Evolutionary conservation across 1,140 invertebrate species (phyloP).

Genomic region (Octopus sinensis): DNA sequence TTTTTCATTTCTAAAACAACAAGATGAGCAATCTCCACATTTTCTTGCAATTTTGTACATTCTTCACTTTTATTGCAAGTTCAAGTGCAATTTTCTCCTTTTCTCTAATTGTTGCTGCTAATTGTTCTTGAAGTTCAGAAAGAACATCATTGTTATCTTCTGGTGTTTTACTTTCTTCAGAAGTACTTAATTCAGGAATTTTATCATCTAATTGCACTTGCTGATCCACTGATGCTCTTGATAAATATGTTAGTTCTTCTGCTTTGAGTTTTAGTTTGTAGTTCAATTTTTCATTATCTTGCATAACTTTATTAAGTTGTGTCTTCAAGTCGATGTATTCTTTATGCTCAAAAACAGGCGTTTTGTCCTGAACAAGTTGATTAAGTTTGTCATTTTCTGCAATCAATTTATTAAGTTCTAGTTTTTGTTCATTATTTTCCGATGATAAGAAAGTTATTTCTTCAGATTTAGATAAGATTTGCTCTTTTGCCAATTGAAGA

Average conservation of each 20-base stretch:
- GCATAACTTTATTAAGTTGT: neutral
- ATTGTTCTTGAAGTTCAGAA: too few species aligned
- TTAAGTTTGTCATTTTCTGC: neutral
- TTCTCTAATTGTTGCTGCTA: too few species aligned
- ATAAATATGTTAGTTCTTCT: neutral
- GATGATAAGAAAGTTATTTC: neutral
- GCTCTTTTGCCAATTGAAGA: neutral
- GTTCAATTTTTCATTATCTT: neutral
- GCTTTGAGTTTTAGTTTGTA: neutral
- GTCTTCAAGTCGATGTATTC: neutral
- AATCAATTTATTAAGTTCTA: neutral
- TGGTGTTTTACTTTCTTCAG: neutral
- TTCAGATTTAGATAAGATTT: neutral
- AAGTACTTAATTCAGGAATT: neutral
- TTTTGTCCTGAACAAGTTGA: neutral
- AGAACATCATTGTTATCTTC: neutral
- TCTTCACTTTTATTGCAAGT: neutral
- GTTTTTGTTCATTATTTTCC: neutral
- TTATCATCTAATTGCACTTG: neutral
- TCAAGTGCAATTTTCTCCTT: neutral
- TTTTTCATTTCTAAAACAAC: neutral
- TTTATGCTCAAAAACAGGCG: neutral
- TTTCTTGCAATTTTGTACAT: neutral
- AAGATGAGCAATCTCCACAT: neutral
- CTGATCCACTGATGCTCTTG: neutral